Evolutionary conservation across 2,888 invertebrate species (phyloP).

Genomic region (Sminthurinus aureus): DNA sequence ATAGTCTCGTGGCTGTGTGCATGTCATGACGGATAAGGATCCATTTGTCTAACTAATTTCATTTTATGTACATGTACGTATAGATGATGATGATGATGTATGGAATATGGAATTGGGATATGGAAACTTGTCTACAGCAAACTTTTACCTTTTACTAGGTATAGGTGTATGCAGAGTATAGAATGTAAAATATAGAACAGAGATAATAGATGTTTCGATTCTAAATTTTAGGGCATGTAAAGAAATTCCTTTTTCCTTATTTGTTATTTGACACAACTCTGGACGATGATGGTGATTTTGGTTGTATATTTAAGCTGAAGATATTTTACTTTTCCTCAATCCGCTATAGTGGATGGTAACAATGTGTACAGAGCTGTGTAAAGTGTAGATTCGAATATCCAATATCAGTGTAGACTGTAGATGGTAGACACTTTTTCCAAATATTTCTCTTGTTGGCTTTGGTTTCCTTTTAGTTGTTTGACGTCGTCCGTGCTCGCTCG

Average conservation of each 20-base stretch:
- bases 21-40: slow-evolving; percentile 16
- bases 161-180: neutral
- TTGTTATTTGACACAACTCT: too few relatives aligned
- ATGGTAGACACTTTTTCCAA: neutral
- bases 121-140: neutral
- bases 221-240: too few relatives aligned
- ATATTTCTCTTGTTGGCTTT: neutral
- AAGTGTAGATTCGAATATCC: neutral
- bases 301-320: neutral
- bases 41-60: slow-evolving; percentile 27
- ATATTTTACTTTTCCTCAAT: slow-evolving; percentile 25
- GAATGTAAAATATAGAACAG: neutral
- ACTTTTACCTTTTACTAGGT: neutral
- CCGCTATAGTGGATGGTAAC: neutral
- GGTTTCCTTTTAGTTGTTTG: too few relatives aligned
- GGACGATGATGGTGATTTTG: neutral
- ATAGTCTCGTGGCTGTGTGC: neutral
- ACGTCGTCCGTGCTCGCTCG: neutral
- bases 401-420: neutral
- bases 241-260: neutral
- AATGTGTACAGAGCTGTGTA: neutral
- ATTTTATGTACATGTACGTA: neutral
- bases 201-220: too few relatives aligned
- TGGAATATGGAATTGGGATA: neutral
- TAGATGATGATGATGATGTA: neutral